Percentiles rank a stretch among this genome's conserved stretches.
These are phyloP conservation scores for Alentia gelatinosa DNA, from an alignment of 2,888 invertebrate genomes.

Conservation along the genomic window DNA sequence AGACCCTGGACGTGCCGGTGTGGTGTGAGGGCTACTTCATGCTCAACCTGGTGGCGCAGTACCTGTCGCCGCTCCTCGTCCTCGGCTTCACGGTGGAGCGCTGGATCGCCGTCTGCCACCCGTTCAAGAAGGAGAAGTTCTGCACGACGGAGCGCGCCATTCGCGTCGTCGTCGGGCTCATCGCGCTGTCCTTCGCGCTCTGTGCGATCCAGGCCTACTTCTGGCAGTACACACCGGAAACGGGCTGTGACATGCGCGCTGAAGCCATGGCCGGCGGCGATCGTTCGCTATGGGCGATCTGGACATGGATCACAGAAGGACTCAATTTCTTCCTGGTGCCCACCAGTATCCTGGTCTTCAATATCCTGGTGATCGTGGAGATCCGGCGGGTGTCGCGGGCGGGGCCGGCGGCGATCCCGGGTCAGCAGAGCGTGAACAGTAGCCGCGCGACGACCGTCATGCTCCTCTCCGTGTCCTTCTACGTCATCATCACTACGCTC, in stretches of 20 bases:
- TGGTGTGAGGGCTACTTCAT: constrained; percentile 77
- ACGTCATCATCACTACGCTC: constrained; percentile 78
- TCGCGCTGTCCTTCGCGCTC: constrained; percentile 68
- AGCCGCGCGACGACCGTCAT: constrained; percentile 78
- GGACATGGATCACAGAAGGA: constrained; percentile 77
- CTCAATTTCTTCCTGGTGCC: constrained; percentile 77
- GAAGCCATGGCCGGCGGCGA: constrained; percentile 64
- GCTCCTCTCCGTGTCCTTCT: constrained; percentile 79
- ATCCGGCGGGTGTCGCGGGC: constrained; percentile 71
- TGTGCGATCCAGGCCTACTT: constrained; percentile 75
- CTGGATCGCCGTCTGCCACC: constrained; percentile 73
- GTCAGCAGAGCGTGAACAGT: constrained; percentile 62
- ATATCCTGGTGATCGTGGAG: constrained; percentile 78
- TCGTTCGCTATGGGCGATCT: constrained; percentile 70
- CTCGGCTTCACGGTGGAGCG: constrained; percentile 79
- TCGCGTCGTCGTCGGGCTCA: constrained; percentile 69
- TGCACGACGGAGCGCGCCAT: constrained; percentile 76
- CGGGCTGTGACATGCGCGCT: constrained; percentile 69
- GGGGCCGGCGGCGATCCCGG: background rate
- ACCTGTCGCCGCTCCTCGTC: constrained; percentile 78
- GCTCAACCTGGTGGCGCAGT: constrained; percentile 74
- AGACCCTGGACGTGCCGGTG: constrained; percentile 69
- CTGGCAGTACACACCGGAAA: constrained; percentile 73
- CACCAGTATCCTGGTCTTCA: constrained; percentile 75
- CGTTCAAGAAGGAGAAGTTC: constrained; percentile 74